Conservation (phyloP, 2,888 invertebrate genomes). For the Furcula furcula region DNA sequence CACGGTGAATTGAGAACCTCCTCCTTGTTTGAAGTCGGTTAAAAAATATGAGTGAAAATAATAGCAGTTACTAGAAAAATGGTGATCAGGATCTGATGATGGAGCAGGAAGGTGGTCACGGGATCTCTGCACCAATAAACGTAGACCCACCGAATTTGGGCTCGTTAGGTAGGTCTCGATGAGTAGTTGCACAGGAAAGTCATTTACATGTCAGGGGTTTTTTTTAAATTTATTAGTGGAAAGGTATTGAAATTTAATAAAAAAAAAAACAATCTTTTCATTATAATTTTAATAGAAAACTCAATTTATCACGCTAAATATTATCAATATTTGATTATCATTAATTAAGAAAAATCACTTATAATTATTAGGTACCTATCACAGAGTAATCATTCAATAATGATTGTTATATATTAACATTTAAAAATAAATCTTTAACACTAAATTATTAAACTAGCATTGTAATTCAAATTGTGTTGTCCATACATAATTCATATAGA, state of each 20-base stretch:
- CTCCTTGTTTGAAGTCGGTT: no score
- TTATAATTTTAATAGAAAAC: not conserved
- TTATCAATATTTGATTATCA: not conserved
- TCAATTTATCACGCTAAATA: not conserved
- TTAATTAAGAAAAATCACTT: not conserved
- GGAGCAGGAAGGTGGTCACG: no score
- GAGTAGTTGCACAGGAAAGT: no score
- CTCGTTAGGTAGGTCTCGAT: no score
- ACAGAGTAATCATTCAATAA: constrained; percentile 33
- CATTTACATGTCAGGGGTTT: no score
- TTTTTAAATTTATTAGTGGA: no score
- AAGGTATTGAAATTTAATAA: not conserved
- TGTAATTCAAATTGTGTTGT: not conserved
- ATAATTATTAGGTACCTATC: constrained; percentile 9
- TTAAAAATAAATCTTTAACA: constrained; percentile 13
- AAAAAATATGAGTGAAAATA: no score
- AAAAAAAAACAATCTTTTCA: not conserved
- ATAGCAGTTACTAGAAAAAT: no score
- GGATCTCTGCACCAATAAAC: no score
- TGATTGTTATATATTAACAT: constrained; percentile 26
- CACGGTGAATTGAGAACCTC: no score
- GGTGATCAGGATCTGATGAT: no score
- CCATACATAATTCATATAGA: not conserved
- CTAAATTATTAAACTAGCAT: not conserved
- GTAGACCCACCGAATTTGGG: no score